These are phyloP conservation scores for Halesus radiatus DNA, from an alignment of 1,140 invertebrate species.

Conservation along the genomic window DNA sequence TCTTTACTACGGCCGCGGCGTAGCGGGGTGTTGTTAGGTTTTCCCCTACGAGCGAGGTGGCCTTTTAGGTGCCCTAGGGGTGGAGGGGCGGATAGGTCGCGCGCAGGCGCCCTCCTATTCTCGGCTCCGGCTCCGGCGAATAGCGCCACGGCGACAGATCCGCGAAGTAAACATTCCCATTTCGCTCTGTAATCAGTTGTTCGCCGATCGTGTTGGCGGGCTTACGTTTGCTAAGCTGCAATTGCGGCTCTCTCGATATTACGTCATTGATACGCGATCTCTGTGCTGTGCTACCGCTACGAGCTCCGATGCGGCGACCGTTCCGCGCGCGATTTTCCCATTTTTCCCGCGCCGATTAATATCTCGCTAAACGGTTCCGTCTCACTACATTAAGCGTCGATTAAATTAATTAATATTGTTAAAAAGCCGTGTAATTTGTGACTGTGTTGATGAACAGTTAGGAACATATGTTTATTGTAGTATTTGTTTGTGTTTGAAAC, in stretches of 20 bases:
- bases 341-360: not conserved
- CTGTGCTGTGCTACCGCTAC: not conserved
- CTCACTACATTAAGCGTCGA: not conserved
- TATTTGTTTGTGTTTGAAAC: conserved; percentile 27
- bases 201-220: conserved; percentile 30
- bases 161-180: conserved; percentile 19
- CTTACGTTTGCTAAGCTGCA: not conserved
- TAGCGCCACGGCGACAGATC: conserved; percentile 14
- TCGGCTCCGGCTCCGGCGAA: not conserved
- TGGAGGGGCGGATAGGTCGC: not conserved
- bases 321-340: not conserved
- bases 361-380: not conserved
- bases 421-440: not conserved
- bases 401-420: not conserved
- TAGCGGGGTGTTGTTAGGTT: too few relatives aligned
- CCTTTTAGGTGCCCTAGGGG: not conserved
- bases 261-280: conserved; percentile 40
- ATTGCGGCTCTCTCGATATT: not conserved
- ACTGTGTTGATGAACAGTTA: not conserved
- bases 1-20: not conserved
- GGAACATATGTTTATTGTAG: conserved; percentile 17
- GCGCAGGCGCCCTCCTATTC: not conserved
- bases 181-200: conserved; percentile 37
- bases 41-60: conserved; percentile 1
- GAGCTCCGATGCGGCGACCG: not conserved